A percentile compares a stretch with the other conserved stretches of the same genome.
Evolutionary conservation across 2,113 vertebrate species (phyloP).

Genomic region (Crotophaga sulcirostris): DNA sequence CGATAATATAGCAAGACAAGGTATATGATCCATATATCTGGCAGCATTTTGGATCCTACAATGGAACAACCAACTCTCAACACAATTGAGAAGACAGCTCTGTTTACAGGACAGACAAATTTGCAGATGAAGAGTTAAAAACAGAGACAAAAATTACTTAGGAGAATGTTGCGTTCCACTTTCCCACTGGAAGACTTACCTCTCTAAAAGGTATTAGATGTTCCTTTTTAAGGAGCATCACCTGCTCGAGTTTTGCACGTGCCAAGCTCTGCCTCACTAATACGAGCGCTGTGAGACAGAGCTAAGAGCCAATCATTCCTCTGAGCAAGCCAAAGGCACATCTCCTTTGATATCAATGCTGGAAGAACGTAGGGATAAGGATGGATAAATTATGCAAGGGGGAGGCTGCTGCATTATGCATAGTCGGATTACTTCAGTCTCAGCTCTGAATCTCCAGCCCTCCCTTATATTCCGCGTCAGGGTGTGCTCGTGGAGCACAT

Average conservation of each 20-base stretch:
- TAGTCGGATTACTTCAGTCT: neutral
- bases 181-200: neutral
- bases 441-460: neutral
- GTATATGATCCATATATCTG: neutral
- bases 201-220: neutral
- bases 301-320: neutral
- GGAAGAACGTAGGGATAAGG: neutral
- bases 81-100: neutral
- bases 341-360: neutral
- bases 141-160: neutral
- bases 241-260: neutral
- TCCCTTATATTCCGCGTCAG: neutral
- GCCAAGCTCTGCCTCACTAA: neutral
- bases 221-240: neutral
- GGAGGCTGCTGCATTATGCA: neutral
- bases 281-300: neutral
- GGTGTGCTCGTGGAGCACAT: neutral
- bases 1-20: rapidly evolving
- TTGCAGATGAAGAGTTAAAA: neutral
- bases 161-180: rapidly evolving
- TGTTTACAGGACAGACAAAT: neutral
- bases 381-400: neutral
- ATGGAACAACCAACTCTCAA: rapidly evolving
- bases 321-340: neutral
- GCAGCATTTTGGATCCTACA: neutral